Evolutionary conservation across 2,888 invertebrate genomes (phyloP).

Genomic region (Pristionchus maxplancki): DNA sequence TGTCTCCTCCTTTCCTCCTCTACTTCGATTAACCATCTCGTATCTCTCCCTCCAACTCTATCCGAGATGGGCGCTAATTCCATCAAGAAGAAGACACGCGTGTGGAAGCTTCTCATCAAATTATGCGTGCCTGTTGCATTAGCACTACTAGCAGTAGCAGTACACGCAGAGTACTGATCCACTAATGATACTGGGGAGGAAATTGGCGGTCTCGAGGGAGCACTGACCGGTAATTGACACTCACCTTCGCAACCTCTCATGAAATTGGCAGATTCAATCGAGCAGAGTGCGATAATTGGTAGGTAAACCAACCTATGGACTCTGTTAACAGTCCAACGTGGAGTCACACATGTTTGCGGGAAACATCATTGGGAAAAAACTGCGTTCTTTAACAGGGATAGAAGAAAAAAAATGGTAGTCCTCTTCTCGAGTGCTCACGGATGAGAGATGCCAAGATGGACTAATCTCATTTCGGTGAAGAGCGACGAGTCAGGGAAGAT

Average conservation of each 20-base stretch:
- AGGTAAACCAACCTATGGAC: neutral
- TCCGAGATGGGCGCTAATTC: slow-evolving; percentile 17
- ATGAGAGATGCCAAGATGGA: slow-evolving; percentile 7
- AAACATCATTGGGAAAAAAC: no score
- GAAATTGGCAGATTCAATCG: neutral
- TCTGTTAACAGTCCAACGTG: neutral
- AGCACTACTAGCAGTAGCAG: neutral
- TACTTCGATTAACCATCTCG: slow-evolving; percentile 21
- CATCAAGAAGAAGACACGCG: neutral
- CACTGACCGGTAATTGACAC: neutral
- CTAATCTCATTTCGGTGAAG: neutral
- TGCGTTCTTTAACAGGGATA: no score
- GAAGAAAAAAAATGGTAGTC: neutral
- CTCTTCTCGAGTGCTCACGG: neutral
- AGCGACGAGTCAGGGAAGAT: neutral
- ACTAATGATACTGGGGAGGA: neutral
- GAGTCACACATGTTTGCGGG: neutral
- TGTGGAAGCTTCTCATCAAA: neutral
- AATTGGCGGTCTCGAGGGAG: neutral
- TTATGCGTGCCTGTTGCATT: neutral
- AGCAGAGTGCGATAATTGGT: neutral
- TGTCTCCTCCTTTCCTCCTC: neutral
- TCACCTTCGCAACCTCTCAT: neutral
- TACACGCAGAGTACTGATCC: neutral
- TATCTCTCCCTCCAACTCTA: slow-evolving; percentile 9